Percentiles rank a stretch among this genome's conserved stretches.
Evolutionary conservation across 2,113 vertebrate genomes (phyloP).

Genomic region (Motacilla tschutschensis): DNA sequence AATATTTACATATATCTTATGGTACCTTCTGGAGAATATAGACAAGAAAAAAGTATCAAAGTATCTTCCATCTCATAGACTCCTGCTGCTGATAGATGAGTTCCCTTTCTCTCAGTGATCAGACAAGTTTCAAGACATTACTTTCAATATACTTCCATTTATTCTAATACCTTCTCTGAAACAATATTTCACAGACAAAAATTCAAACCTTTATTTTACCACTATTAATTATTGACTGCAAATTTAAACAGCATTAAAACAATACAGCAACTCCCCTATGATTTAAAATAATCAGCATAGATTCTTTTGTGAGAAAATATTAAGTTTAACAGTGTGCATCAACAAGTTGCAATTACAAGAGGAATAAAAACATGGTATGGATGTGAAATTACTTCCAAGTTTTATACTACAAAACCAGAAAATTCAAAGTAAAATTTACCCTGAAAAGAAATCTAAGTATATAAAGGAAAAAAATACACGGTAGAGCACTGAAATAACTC

Average conservation of each 20-base stretch:
- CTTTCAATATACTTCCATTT: background rate
- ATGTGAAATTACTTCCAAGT: background rate
- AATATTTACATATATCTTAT: background rate
- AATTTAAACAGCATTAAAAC: background rate
- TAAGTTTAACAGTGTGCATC: background rate
- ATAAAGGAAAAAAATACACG: background rate
- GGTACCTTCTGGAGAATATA: background rate
- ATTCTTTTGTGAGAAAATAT: background rate
- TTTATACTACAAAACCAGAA: background rate
- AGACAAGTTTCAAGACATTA: background rate
- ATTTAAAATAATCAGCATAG: background rate
- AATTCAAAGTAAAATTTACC: background rate
- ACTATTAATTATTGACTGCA: background rate
- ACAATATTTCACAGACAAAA: background rate
- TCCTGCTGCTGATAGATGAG: background rate
- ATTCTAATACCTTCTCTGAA: background rate
- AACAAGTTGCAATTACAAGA: background rate
- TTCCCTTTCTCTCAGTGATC: background rate
- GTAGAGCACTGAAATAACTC: background rate
- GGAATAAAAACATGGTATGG: background rate
- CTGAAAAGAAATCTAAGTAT: background rate
- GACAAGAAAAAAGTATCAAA: background rate
- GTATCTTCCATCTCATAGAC: background rate
- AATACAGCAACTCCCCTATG: fast-evolving
- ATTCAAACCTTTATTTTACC: background rate